phyloP scores from a whole-genome alignment of 2,888 invertebrate species.

The Cynaeus angustus region DNA sequence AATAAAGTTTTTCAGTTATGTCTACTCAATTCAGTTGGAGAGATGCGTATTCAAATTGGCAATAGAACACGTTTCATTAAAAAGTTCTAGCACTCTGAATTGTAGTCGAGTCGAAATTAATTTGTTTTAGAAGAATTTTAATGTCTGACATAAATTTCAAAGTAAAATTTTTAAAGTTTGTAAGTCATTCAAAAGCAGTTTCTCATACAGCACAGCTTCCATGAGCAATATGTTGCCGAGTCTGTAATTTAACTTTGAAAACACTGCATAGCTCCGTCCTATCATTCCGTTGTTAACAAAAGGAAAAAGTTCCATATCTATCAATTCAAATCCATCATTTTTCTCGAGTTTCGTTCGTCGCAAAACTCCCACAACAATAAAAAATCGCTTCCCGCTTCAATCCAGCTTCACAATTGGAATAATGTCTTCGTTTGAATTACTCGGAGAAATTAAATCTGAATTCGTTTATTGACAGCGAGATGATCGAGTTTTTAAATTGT shows the following conservation, averaged over 20 bases:
- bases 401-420: background rate
- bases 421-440: no score
- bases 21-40: background rate
- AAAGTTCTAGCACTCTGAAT: slow-evolving; percentile 16
- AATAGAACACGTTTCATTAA: slow-evolving; percentile 29
- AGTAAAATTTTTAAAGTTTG: slow-evolving; percentile 45
- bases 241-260: slow-evolving; percentile 51
- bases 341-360: slow-evolving; percentile 10
- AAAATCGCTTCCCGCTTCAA: slow-evolving; percentile 13
- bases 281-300: slow-evolving; percentile 43
- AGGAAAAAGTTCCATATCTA: slow-evolving; percentile 16
- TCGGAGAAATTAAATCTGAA: slow-evolving; percentile 1
- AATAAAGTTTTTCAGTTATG: slow-evolving; percentile 35
- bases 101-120: slow-evolving; percentile 41
- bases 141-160: slow-evolving; percentile 48
- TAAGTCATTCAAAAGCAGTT: slow-evolving; percentile 49
- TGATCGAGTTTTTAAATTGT: slow-evolving; percentile 11
- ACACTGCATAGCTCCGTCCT: slow-evolving; percentile 29
- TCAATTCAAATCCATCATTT: slow-evolving; percentile 36
- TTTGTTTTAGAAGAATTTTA: slow-evolving; percentile 51
- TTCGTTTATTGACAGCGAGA: background rate
- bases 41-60: slow-evolving; percentile 21
- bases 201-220: slow-evolving; percentile 46
- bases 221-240: slow-evolving; percentile 49
- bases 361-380: slow-evolving; percentile 32